These are phyloP conservation scores for Heptranchias perlo DNA, from an alignment of 2,113 vertebrate species.

Conservation along the genomic window DNA sequence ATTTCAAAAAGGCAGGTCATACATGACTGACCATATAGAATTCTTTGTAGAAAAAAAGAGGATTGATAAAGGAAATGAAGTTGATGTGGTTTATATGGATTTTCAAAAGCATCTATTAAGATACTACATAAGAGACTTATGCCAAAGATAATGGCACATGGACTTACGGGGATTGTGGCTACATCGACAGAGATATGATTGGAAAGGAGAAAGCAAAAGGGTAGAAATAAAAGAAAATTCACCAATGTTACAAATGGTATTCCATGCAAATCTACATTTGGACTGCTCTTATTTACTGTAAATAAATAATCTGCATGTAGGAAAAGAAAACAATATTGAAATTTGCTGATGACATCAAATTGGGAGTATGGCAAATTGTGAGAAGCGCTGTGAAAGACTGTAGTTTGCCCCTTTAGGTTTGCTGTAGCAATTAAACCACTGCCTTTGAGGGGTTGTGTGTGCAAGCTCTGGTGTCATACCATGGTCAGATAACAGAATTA, in stretches of 20 bases:
- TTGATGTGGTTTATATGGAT: no score
- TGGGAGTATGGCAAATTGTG: not conserved
- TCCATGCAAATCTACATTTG: not conserved
- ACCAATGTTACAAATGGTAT: not conserved
- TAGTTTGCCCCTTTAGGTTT: no score
- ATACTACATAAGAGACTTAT: no score
- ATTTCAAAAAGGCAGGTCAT: no score
- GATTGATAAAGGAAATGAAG: no score
- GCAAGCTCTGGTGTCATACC: slow-evolving; percentile 61
- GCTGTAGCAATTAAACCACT: no score
- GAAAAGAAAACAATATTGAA: not conserved
- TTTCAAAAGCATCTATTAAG: no score
- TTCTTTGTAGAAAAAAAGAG: no score
- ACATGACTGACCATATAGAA: no score
- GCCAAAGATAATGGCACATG: no score
- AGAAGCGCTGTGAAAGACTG: not conserved
- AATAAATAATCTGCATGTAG: not conserved
- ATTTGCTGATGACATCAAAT: not conserved
- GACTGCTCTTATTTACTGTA: not conserved
- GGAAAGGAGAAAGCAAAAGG: not conserved
- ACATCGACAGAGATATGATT: not conserved
- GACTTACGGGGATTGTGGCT: no score
- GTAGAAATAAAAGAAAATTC: not conserved
- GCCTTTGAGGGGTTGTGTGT: not conserved
- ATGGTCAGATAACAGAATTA: slow-evolving; percentile 85